Evolutionary conservation across 2,797 vertebrate genomes (phyloP).

Genomic region (Acomys russatus): DNA sequence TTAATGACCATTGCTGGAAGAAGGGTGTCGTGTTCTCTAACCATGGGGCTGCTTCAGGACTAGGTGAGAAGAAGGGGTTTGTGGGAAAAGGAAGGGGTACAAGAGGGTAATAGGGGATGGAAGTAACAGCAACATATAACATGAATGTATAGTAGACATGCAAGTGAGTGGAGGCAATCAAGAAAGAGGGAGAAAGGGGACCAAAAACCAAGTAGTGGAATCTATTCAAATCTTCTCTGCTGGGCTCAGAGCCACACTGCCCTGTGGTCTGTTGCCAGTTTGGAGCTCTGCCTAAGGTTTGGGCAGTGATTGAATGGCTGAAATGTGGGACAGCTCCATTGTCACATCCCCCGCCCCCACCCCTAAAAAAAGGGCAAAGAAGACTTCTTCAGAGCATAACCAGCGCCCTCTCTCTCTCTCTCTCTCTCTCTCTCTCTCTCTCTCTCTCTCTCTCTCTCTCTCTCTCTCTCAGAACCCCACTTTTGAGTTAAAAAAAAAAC

Average conservation of each 20-base stretch:
- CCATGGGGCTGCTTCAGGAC: neutral
- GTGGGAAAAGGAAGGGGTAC: neutral
- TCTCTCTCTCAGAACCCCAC: neutral
- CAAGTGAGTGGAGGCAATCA: neutral
- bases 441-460: no score
- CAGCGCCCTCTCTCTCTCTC: neutral
- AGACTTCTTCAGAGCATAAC: neutral
- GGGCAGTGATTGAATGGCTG: constrained; percentile 40
- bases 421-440: no score
- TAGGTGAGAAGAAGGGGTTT: neutral
- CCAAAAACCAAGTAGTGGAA: neutral
- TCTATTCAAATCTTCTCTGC: neutral
- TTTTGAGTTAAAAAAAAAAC: neutral
- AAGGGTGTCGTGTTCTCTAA: neutral
- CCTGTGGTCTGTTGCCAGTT: constrained; percentile 38
- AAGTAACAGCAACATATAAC: neutral
- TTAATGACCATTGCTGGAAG: neutral
- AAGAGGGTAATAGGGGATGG: neutral
- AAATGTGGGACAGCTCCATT: constrained; percentile 71
- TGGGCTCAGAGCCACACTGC: constrained; percentile 60
- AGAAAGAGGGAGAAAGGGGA: neutral
- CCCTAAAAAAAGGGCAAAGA: neutral
- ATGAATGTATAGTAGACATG: neutral
- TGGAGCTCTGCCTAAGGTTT: constrained; percentile 60
- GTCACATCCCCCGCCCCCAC: neutral